A percentile compares a stretch with the other conserved stretches of the same genome.
phyloP scores from a whole-genome alignment of 1,140 invertebrate species.

The Musca vetustissima region DNA sequence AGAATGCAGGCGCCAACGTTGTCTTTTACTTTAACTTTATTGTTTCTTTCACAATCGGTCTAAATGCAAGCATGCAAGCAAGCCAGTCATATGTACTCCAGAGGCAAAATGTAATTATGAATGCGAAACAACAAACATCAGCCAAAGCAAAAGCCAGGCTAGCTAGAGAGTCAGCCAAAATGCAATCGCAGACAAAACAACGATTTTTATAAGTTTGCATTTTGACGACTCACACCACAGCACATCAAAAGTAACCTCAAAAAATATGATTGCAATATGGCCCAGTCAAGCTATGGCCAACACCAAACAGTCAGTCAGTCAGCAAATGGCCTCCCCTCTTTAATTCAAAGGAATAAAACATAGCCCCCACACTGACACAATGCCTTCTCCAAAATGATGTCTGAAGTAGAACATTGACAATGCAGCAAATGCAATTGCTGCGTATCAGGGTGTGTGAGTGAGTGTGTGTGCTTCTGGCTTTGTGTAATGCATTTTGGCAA shows the following conservation, averaged over 20 bases:
- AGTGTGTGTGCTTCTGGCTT: no score
- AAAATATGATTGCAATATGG: constrained; percentile 2
- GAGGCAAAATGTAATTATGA: constrained; percentile 24
- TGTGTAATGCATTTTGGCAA: constrained; percentile 11
- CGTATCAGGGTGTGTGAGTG: no score
- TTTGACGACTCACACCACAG: constrained; percentile 16
- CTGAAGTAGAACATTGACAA: constrained; percentile 23
- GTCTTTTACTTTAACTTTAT: no score
- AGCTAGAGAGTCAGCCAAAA: background rate
- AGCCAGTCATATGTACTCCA: background rate
- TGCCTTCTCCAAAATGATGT: background rate
- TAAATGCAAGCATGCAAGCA: no score
- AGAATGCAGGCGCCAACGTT: no score
- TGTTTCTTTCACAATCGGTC: no score
- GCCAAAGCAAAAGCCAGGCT: constrained; percentile 1
- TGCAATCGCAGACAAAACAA: constrained; percentile 9
- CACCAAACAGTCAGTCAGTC: no score
- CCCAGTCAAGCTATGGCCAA: no score
- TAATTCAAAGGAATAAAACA: background rate
- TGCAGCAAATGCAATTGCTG: constrained; percentile 16
- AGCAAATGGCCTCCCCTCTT: no score
- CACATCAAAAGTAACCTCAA: constrained; percentile 7
- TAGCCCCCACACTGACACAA: background rate
- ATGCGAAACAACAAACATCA: constrained; percentile 7
- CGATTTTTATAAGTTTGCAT: constrained; percentile 17